A percentile compares a stretch with the other conserved stretches of the same genome.
Conservation (phyloP, 2,888 invertebrate species). For the Serrognathus titanus region DNA sequence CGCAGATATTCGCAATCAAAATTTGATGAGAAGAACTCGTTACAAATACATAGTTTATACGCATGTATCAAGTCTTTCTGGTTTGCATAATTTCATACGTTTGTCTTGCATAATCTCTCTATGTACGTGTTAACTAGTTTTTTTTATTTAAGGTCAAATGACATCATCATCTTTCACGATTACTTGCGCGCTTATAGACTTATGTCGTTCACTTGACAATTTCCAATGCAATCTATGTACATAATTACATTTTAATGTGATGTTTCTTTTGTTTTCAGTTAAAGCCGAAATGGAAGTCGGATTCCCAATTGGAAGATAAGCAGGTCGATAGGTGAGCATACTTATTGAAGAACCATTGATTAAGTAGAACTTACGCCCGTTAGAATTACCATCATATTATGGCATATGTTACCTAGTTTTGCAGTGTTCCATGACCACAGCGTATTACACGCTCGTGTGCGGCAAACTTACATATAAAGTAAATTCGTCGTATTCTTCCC, state of each 20-base stretch:
- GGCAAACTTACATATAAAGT: too few relatives aligned
- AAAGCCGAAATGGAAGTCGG: slow-evolving; percentile 47
- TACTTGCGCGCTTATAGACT: too few relatives aligned
- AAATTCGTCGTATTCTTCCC: too few relatives aligned
- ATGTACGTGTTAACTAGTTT: too few relatives aligned
- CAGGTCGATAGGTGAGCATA: slow-evolving; percentile 40
- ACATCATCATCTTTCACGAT: too few relatives aligned
- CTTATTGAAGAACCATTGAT: not conserved
- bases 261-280: slow-evolving; percentile 37
- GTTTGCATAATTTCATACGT: too few relatives aligned
- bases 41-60: too few relatives aligned
- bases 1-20: too few relatives aligned
- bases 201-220: not conserved
- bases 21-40: too few relatives aligned
- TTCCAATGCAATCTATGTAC: not conserved
- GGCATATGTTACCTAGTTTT: not conserved
- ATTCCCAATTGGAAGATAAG: slow-evolving; percentile 43
- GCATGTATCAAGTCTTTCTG: too few relatives aligned
- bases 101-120: too few relatives aligned
- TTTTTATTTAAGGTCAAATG: too few relatives aligned
- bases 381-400: not conserved
- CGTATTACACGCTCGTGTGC: not conserved
- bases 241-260: not conserved
- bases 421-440: not conserved
- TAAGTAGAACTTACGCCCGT: slow-evolving; percentile 1